Base-by-base conservation (phyloP, 2,113 vertebrate genomes). In the Ornithorhynchus anatinus region DNA sequence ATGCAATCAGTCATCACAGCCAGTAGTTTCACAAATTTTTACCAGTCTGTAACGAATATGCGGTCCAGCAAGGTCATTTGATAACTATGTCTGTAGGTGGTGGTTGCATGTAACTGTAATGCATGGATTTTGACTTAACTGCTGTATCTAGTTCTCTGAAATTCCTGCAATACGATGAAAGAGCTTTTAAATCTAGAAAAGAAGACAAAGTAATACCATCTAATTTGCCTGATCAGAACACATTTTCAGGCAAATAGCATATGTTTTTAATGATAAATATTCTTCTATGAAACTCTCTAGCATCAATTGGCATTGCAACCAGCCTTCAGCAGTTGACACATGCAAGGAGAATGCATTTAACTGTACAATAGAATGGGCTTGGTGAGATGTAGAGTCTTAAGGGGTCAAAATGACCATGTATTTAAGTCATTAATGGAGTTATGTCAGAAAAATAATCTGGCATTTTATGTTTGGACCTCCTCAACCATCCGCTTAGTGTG, bases 1-100 rank as follows among this genome's bases (percentile, higher is more conserved):
- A 77, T 33, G 44, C 72, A 89, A 91, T 96, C 92, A 94, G 87
- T 96, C 92, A 90, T 87, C 92, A 84, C 88, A 92, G 89, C 78
- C 84, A 92, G 90, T 85, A 85, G 90, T 87, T 91, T 88, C 87
- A 91, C 80, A 84, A 91, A 90, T 94, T 77, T 93, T 92, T 92
- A 89, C 86, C 84, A 86, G 80, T 84, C 67, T 79, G 22, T 86
- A 86, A 87, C 68, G 81, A 89, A 83, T 79, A 51, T 17, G 3
- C 48, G 72, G 66, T 80, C 83, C 72, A 75, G 78, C 77, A 88
- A 88, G 88, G 89, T 91, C 70, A 86, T 83, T 83, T 85, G 56
- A 61, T 70, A 79, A 57, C 60, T 67, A n/a, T 81, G 63, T 81
- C 61, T 84, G 31, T 73, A 64, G 69, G 66, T 72, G 73, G 73